A percentile compares a stretch with the other conserved stretches of the same genome.
Conservation (phyloP, 2,797 vertebrate species). For the Pseudochirops corinnae region DNA sequence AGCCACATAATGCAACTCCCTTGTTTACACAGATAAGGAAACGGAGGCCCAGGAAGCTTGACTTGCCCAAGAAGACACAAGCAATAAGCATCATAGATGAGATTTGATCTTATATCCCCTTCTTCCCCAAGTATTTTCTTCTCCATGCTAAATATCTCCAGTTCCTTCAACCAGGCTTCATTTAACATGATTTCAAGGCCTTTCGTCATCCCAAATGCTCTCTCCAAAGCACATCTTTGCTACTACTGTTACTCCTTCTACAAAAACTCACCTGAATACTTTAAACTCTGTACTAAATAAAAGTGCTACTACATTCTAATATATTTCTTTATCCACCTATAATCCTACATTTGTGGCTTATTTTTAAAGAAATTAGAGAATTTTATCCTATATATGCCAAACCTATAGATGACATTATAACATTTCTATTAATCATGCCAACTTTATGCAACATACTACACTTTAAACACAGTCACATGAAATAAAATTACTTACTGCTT, state of each 20-base stretch:
- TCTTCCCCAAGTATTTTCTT: neutral
- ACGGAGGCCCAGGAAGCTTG: neutral
- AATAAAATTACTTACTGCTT: slow-evolving; percentile 91
- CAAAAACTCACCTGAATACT: neutral
- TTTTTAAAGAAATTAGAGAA: neutral
- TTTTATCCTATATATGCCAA: neutral
- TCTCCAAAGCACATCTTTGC: neutral
- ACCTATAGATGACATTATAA: neutral
- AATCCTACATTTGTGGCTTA: neutral
- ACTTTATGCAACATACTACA: neutral
- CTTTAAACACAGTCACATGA: neutral
- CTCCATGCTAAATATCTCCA: neutral
- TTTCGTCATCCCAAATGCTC: neutral
- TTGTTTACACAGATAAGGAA: neutral
- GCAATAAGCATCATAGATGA: neutral
- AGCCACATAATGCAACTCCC: neutral
- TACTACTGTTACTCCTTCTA: neutral
- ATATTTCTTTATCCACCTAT: neutral
- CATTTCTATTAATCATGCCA: neutral
- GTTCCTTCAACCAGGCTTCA: neutral
- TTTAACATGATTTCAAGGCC: neutral
- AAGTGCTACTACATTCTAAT: neutral
- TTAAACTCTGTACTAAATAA: neutral
- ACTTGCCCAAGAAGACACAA: neutral
- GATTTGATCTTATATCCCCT: neutral